Evolutionary conservation across 2,797 vertebrate genomes (phyloP), one percentile per base, ranked within the genome.

Genomic region (Prunella strophiata): DNA sequence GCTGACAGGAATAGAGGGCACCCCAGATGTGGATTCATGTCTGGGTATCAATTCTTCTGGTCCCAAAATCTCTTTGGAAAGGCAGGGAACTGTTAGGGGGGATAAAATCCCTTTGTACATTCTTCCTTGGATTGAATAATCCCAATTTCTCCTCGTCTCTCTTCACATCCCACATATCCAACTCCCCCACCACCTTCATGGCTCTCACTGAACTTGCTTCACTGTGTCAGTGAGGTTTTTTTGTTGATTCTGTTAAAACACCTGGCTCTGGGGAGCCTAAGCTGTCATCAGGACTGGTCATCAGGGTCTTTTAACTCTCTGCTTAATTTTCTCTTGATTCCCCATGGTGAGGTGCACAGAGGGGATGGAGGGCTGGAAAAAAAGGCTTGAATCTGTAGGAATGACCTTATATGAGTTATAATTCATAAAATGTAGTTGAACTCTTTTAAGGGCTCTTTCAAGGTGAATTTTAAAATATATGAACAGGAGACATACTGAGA

Each of bases 161-260:
- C 38, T 26, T 36, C 0, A 0, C 11, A 61, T 25, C 2, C 29
- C 21, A 20, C 0, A 0, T 27, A 16, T 14, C 14, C 43, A 61
- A 30, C 3, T 62, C 26, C 26, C 17, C 3, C 7, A 32, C 1
- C 18, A 43, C 17, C 17, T 26, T 36, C 17, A 38, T 57, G 50
- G 25, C 10, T 89, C 10, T 36, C 65, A 22, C 6, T 67, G 32
- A 45, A 27, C 4, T 72, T 82, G 12, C 14, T 57, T 51, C 14
- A 6, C 8, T 47, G 3, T 3, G 4, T 17, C 40, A 38, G 1
- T 13, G 23, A 21, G 15, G 4, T 2, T 43, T 58, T 83, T 85
- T 30, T 34, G 7, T 38, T 47, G 27, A 55, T 67, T 74, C 36
- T 71, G 11, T 30, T 23, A 43, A 62, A 83, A 57, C 5, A 32